Evolutionary conservation across 2,113 vertebrate genomes (phyloP).

Genomic region (Pangasianodon gigas): DNA sequence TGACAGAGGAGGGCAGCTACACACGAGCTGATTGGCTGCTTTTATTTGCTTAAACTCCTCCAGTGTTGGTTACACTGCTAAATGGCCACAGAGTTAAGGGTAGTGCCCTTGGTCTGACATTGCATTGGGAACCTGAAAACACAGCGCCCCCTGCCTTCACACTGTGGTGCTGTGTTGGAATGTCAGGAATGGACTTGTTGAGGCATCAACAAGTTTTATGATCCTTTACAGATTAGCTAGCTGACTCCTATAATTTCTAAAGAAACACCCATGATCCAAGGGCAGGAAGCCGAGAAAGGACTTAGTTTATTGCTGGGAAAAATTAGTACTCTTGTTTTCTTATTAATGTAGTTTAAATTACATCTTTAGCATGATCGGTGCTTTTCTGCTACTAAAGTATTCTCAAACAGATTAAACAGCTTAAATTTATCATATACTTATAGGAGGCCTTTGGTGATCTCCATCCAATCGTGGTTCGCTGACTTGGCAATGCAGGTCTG

Average conservation of each 20-base stretch:
- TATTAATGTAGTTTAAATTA: neutral
- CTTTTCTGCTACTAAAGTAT: neutral
- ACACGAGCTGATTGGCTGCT: constrained; percentile 45
- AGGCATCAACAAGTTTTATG: constrained; percentile 53
- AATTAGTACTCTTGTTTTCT: neutral
- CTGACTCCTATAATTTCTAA: constrained; percentile 20
- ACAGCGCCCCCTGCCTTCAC: constrained; percentile 52
- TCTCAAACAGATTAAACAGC: neutral
- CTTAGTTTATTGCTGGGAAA: neutral
- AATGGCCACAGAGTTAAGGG: constrained; percentile 33
- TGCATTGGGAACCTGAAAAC: constrained; percentile 33
- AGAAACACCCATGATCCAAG: constrained; percentile 33
- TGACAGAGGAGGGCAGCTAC: constrained; percentile 29
- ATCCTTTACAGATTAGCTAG: constrained; percentile 53
- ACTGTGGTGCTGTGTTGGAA: constrained; percentile 27
- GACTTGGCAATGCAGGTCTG: constrained; percentile 47
- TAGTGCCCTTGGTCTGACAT: constrained; percentile 54
- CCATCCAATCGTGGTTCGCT: constrained; percentile 46
- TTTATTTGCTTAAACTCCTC: constrained; percentile 54
- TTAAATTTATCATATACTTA: neutral
- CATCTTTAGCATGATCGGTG: neutral
- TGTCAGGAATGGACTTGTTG: constrained; percentile 49
- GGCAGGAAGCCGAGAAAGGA: constrained; percentile 4
- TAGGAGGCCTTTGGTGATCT: constrained; percentile 1
- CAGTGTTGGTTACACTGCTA: constrained; percentile 24